phyloP scores from a whole-genome alignment of 2,888 invertebrate species.

The Agrotis clavis region DNA sequence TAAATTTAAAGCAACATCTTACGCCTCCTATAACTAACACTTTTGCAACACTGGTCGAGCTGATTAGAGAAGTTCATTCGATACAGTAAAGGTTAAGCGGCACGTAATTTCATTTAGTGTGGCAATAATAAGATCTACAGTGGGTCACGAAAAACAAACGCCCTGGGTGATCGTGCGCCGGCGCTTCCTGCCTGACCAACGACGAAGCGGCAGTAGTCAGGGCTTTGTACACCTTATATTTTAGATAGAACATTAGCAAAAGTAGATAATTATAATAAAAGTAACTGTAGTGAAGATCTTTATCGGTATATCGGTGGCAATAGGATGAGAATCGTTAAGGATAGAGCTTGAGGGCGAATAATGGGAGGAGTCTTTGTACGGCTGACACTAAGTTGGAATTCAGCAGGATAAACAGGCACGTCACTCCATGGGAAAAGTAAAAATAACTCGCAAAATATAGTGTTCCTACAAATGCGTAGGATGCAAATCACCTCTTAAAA shows the following conservation, averaged over 20 bases:
- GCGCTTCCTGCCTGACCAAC: conserved; percentile 61
- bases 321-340: neutral
- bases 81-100: conserved; percentile 61
- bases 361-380: too few species aligned
- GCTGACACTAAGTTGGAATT: neutral
- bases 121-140: conserved; percentile 63
- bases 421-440: neutral
- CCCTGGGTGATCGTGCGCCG: conserved; percentile 71
- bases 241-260: neutral
- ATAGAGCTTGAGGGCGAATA: neutral
- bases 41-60: conserved; percentile 56
- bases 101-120: conserved; percentile 63
- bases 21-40: conserved; percentile 24
- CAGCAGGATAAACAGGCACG: too few species aligned
- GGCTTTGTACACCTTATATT: neutral
- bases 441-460: conserved; percentile 23
- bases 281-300: neutral
- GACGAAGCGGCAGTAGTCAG: conserved; percentile 23
- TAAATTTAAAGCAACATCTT: conserved; percentile 6
- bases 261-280: neutral
- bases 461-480: conserved; percentile 30
- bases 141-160: conserved; percentile 76
- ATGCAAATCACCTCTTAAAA: conserved; percentile 42
- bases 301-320: neutral
- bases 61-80: conserved; percentile 65